Base-by-base conservation (phyloP, 2,113 vertebrate species). In the Thalassarche chlororhynchos region DNA sequence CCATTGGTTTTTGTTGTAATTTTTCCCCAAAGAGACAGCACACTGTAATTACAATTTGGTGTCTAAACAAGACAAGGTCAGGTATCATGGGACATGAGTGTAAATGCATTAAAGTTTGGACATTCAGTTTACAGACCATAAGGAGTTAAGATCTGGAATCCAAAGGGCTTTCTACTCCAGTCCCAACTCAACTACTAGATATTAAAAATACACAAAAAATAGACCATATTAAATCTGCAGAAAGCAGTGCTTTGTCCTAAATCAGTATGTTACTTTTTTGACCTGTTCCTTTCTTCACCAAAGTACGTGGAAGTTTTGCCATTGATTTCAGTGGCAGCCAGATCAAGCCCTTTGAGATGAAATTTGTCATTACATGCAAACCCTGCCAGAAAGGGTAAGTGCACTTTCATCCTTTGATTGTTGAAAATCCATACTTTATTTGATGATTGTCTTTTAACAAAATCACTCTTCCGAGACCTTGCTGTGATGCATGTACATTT, bases 381-480 rank as follows among this genome's bases (percentile, higher is more conserved):
- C n/a, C 72, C 58, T 94, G 85, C 81, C 78, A 81, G 94, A 87
- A 93, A 96, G 92, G 92, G 74, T 89, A 92, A 97, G 95, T 89
- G 94, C 92, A 91, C 88, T 69, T 94, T 96, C 61, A 94, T 97
- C 88, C 92, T 97, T 95, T 96, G 95, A 84, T 94, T 97, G 87
- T 87, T 97, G 95, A 98, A 95, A 97, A 97, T 96, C 95, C 72
- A 96, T 95, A 96, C 90, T 97, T 96, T 90, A 96, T 97, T 97
- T 97, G 87, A 97, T 95, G 96, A 97, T 97, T 92, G 91, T 66
- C 87, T 98, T 97, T 97, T 90, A 91, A 91, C 75, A 96, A 94
- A 98, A 96, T 97, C 82, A 83, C 68, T 97, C 97, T 97, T 92
- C 95, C 3, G n/a, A 91, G 90, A 69, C 88, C 91, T 96, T 95